Evolutionary conservation across 1,140 invertebrate genomes (phyloP).

Genomic region (Drosophila paulistorum): DNA sequence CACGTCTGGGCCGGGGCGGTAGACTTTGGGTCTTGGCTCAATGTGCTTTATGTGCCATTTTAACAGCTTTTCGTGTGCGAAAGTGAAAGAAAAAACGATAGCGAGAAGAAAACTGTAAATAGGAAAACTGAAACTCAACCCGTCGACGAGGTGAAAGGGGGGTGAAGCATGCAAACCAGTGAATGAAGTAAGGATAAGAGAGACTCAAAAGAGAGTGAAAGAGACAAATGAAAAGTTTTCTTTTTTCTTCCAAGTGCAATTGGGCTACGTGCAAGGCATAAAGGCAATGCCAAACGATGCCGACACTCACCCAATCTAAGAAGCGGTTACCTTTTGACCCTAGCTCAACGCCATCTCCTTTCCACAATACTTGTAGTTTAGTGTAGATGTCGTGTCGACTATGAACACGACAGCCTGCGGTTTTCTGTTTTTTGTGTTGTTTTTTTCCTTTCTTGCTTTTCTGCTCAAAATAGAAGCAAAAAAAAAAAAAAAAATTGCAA

Average conservation of each 20-base stretch:
- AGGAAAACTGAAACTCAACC: not conserved
- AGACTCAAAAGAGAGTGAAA: not conserved
- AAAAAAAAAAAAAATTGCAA: conserved; percentile 50
- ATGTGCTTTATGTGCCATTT: conserved; percentile 17
- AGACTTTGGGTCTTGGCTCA: not conserved
- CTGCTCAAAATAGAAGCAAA: conserved; percentile 61
- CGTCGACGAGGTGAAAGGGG: too few species aligned
- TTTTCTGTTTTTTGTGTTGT: conserved; percentile 55
- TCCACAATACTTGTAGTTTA: conserved; percentile 7
- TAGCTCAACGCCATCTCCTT: not conserved
- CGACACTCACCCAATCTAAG: conserved; percentile 11
- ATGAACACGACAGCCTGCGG: conserved; percentile 64
- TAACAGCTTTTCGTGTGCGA: conserved; percentile 36
- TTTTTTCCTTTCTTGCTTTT: conserved; percentile 1
- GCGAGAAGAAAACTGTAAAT: conserved; percentile 5
- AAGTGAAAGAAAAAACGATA: conserved; percentile 39
- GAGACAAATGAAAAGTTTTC: conserved; percentile 38
- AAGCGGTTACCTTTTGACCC: not conserved
- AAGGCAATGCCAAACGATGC: conserved; percentile 27
- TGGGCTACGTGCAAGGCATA: conserved; percentile 61
- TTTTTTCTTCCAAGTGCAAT: conserved; percentile 44
- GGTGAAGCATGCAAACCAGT: not conserved
- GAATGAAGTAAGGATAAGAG: not conserved
- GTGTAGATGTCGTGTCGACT: conserved; percentile 60
- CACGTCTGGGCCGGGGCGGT: not conserved